Conservation (phyloP, 2,113 vertebrate genomes). For the Chaetops frenatus region DNA sequence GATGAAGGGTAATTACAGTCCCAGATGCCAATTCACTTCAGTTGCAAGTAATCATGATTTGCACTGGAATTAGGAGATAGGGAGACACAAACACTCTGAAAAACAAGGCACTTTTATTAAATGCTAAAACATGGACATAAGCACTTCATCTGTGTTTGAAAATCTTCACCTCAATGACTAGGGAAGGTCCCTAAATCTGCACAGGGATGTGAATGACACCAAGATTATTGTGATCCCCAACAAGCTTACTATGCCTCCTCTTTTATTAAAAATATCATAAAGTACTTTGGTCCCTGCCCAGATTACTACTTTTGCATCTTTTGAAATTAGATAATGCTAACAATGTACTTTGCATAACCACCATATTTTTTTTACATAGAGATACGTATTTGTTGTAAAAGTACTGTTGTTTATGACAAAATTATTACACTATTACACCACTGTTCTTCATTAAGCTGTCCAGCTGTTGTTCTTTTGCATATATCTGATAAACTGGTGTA, state of each 20-base stretch:
- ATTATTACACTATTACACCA: not conserved
- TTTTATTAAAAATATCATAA: not conserved
- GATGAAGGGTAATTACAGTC: not conserved
- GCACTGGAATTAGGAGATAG: not conserved
- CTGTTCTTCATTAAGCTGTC: not conserved
- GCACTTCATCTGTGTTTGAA: not conserved
- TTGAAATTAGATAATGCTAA: not conserved
- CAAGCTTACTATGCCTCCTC: not conserved
- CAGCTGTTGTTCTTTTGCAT: not conserved
- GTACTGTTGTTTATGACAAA: not conserved
- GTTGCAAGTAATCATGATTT: conserved; percentile 10
- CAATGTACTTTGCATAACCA: not conserved
- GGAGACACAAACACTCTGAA: not conserved
- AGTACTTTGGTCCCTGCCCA: not conserved
- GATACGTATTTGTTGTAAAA: not conserved
- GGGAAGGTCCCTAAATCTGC: not conserved
- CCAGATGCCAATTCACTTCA: not conserved
- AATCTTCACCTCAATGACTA: not conserved
- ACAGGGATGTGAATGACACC: not conserved
- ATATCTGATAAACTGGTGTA: not conserved
- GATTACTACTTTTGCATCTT: not conserved
- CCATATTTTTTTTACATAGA: not conserved
- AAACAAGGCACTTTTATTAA: not conserved
- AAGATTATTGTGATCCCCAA: not conserved
- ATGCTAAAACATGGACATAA: not conserved